phyloP scores from a whole-genome alignment of 2,797 vertebrate genomes.

The Cirrhinus molitorella region DNA sequence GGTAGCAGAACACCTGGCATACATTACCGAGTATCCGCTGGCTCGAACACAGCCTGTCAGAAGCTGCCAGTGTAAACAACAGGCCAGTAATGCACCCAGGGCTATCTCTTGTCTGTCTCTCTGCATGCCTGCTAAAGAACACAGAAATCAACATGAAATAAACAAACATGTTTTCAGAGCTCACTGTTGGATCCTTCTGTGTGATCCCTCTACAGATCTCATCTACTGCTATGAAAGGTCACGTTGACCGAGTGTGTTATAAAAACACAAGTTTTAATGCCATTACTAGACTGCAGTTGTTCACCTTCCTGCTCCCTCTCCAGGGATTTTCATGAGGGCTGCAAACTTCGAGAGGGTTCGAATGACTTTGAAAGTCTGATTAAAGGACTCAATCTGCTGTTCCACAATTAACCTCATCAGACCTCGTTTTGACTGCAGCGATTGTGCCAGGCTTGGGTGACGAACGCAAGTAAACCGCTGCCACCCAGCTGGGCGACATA shows the following conservation, averaged over 20 bases:
- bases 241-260: background rate
- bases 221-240: background rate
- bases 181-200: constrained; percentile 11
- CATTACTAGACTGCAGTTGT: constrained; percentile 65
- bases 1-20: constrained; percentile 65
- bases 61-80: constrained; percentile 37
- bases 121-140: constrained; percentile 32
- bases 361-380: constrained; percentile 70
- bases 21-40: constrained; percentile 51
- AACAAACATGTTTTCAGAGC: constrained; percentile 40
- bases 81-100: constrained; percentile 35
- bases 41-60: constrained; percentile 8
- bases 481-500: constrained; percentile 64
- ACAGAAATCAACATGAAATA: constrained; percentile 40
- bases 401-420: constrained; percentile 65
- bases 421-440: constrained; percentile 58
- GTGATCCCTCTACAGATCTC: background rate
- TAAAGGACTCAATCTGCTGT: constrained; percentile 67
- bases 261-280: constrained; percentile 69
- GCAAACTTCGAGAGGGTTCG: constrained; percentile 57
- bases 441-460: constrained; percentile 66
- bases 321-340: background rate
- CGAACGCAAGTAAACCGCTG: constrained; percentile 67
- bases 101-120: constrained; percentile 30
- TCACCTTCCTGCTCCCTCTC: constrained; percentile 48